Conservation (phyloP, 2,888 invertebrate genomes). For the Barypeithes pellucidus region DNA sequence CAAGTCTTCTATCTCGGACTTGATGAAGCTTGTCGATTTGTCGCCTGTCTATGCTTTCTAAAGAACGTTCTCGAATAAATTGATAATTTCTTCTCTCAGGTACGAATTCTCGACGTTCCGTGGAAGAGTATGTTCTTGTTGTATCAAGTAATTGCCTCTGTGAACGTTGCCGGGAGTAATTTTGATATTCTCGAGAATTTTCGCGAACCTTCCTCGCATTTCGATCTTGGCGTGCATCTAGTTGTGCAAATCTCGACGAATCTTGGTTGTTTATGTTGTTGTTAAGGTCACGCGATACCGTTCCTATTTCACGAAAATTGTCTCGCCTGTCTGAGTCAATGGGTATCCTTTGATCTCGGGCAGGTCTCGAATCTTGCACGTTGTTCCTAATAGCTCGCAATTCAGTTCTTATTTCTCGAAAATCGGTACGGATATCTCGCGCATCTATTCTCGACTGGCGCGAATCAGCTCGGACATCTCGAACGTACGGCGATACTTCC, state of each 20-base stretch:
- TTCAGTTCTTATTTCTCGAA: slow-evolving; percentile 53
- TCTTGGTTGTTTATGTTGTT: slow-evolving; percentile 16
- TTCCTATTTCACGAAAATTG: neutral
- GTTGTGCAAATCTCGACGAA: neutral
- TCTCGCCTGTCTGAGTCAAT: neutral
- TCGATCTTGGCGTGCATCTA: neutral
- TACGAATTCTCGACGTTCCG: neutral
- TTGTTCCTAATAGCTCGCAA: slow-evolving; percentile 13
- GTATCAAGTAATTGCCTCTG: slow-evolving; percentile 18
- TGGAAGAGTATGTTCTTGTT: neutral
- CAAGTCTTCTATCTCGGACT: neutral
- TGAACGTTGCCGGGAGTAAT: slow-evolving; percentile 23
- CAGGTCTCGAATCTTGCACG: neutral
- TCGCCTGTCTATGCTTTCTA: neutral
- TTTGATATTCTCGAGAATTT: slow-evolving; percentile 1
- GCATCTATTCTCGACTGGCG: slow-evolving; percentile 53
- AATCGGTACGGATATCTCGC: slow-evolving; percentile 52
- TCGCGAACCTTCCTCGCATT: neutral
- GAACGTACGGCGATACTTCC: slow-evolving; percentile 25
- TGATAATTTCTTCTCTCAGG: no score
- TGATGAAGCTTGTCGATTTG: neutral
- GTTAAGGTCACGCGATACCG: neutral
- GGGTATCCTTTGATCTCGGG: neutral
- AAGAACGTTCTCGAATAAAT: neutral
- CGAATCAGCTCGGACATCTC: slow-evolving; percentile 53